A percentile compares a stretch with the other conserved stretches of the same genome.
phyloP scores from a whole-genome alignment of 2,113 vertebrate species.

The Pavo muticus region DNA sequence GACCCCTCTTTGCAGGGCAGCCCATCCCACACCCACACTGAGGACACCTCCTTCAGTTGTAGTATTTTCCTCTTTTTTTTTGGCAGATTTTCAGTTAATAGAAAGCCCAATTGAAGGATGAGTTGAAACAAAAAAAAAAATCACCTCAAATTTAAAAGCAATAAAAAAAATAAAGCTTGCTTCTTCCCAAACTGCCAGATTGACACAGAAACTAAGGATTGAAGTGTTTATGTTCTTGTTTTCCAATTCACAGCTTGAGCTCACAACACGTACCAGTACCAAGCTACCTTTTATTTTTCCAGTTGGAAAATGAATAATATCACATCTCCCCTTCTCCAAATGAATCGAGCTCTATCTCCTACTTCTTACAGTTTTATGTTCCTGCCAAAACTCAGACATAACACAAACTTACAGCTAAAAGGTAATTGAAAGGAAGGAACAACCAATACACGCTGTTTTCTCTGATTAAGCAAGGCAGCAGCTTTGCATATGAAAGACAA shows the following conservation, averaged over 20 bases:
- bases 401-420: neutral
- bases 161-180: constrained; percentile 16
- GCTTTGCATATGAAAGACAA: neutral
- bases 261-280: neutral
- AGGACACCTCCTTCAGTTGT: neutral
- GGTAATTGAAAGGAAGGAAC: neutral
- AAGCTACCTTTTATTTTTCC: neutral
- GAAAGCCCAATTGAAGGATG: neutral
- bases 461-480: neutral
- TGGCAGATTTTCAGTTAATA: neutral
- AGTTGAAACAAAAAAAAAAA: neutral
- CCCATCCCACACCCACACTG: too few relatives aligned
- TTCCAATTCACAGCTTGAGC: constrained; percentile 22
- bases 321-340: neutral
- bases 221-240: constrained; percentile 4
- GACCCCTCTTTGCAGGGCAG: neutral
- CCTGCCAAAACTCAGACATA: neutral
- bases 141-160: neutral
- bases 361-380: neutral
- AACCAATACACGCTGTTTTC: neutral
- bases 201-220: neutral
- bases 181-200: neutral
- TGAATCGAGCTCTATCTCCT: neutral
- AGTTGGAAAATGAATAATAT: neutral
- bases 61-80: neutral